Evolutionary conservation across 2,888 invertebrate genomes (phyloP), one percentile per base, ranked within the genome.

Genomic region (Netelia inedita): DNA sequence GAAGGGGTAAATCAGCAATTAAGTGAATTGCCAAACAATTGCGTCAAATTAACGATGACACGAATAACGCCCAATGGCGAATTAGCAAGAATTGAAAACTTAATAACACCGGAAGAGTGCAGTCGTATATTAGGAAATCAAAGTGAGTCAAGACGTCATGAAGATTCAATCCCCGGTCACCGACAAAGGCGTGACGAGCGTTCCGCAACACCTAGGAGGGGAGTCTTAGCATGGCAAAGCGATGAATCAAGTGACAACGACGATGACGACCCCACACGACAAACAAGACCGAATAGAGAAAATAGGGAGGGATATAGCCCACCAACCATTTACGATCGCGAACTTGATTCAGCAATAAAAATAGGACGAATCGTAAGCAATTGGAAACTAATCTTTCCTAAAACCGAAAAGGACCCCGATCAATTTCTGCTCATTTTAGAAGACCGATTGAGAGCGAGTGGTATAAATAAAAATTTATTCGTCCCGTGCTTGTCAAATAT

Each of bases 371-470:
- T 83, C 8, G 85, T 85, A 11, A 75, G 74, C 41, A 80, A 59
- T 8, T 86, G 86, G 83, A 85, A 85, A 85, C 76, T 85, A 0
- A 55, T 41, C 5, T 85, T 74, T 5, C 83, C 83, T 0, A 80
- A 80, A 35, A 83, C 71, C 0, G 85, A 86, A 16, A 86, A 57
- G 28, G 85, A 83, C 21, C 81, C 86, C 0, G 86, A 86, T 5
- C 80, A 85, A 55, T 83, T 86, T 16, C n/a, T 83, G 50, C 21
- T 85, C 2, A 80, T 86, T n/a, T 28, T 85, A 41, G 57, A 85
- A 66, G 86, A 85, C 21, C 78, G 73, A n/a, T n/a, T n/a, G n/a
- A n/a, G n/a, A n/a, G n/a, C n/a, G n/a, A n/a, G n/a, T n/a, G n/a
- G n/a, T n/a, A n/a, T n/a, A n/a, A n/a, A n/a, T n/a, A n/a, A n/a